Evolutionary conservation across 2,888 invertebrate genomes (phyloP).

Genomic region (Drosophila robusta): DNA sequence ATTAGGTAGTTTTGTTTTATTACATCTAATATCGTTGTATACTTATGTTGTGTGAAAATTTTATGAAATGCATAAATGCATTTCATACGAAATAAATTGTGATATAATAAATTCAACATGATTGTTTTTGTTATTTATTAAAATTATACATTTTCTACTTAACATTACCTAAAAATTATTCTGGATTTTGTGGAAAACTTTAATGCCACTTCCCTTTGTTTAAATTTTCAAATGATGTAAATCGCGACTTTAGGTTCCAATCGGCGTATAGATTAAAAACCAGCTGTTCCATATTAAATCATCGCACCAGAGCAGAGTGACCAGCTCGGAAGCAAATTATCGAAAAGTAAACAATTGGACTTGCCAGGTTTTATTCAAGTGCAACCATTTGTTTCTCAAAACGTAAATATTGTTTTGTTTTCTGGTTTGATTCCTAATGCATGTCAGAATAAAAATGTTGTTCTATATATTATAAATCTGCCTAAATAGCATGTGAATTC

Average conservation of each 20-base stretch:
- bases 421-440: not conserved
- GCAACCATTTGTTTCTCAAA: not conserved
- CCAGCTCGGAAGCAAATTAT: too few species aligned
- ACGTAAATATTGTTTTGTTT: not conserved
- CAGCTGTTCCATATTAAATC: not conserved
- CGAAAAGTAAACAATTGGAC: not conserved
- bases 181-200: not conserved
- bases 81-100: slow-evolving; percentile 46
- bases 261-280: not conserved
- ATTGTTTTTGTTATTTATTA: not conserved
- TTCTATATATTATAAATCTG: too few species aligned
- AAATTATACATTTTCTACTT: not conserved
- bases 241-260: not conserved
- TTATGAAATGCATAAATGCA: slow-evolving; percentile 41
- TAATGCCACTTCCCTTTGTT: too few species aligned
- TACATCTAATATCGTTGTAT: slow-evolving; percentile 20
- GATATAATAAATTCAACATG: slow-evolving; percentile 36
- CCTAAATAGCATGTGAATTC: not conserved
- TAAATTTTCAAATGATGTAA: not conserved
- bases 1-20: slow-evolving; percentile 11
- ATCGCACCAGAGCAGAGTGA: too few species aligned
- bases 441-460: not conserved
- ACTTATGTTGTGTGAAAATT: slow-evolving; percentile 47
- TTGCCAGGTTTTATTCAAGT: not conserved
- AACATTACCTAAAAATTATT: not conserved